Evolutionary conservation across 37 sponge, comb jelly and placozoan species (phyloP).

Genomic region (Ianthella basta): DNA sequence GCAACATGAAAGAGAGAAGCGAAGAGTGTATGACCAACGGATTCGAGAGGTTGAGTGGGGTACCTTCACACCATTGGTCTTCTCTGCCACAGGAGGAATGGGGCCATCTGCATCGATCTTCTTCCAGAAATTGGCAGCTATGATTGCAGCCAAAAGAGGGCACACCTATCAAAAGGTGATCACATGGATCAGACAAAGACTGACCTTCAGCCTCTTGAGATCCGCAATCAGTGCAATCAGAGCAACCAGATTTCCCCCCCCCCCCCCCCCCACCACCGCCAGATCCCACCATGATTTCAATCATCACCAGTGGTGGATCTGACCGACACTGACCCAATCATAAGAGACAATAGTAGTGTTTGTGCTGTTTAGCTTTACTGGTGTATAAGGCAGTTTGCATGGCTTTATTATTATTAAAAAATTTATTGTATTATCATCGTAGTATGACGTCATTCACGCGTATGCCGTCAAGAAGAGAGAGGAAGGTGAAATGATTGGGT

Average conservation of each 20-base stretch:
- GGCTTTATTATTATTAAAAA: too few relatives aligned
- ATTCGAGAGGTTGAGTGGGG: too few relatives aligned
- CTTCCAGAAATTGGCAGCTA: slow-evolving; percentile 4
- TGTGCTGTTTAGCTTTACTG: too few relatives aligned
- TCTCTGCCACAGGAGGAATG: slow-evolving; percentile 7
- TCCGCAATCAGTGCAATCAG: slow-evolving; percentile 15
- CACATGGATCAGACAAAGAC: slow-evolving; percentile 15
- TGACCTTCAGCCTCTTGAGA: not conserved
- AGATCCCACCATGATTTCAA: slow-evolving; percentile 1
- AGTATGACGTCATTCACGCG: too few relatives aligned
- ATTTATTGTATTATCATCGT: too few relatives aligned
- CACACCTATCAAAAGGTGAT: slow-evolving; percentile 16
- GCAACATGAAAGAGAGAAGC: slow-evolving; percentile 8
- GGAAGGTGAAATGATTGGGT: too few relatives aligned
- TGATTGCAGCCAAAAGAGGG: slow-evolving; percentile 9
- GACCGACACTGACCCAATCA: not conserved
- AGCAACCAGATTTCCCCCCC: not conserved
- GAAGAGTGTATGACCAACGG: not conserved
- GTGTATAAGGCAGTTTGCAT: too few relatives aligned
- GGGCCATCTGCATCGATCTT: not conserved
- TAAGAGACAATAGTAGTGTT: too few relatives aligned
- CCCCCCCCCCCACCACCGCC: not conserved
- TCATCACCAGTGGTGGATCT: not conserved
- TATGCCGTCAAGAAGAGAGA: too few relatives aligned
- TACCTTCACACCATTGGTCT: too few relatives aligned